A percentile compares a stretch with the other conserved stretches of the same genome.
Conservation (phyloP, 2,888 invertebrate genomes). For the Macropis europaea region DNA sequence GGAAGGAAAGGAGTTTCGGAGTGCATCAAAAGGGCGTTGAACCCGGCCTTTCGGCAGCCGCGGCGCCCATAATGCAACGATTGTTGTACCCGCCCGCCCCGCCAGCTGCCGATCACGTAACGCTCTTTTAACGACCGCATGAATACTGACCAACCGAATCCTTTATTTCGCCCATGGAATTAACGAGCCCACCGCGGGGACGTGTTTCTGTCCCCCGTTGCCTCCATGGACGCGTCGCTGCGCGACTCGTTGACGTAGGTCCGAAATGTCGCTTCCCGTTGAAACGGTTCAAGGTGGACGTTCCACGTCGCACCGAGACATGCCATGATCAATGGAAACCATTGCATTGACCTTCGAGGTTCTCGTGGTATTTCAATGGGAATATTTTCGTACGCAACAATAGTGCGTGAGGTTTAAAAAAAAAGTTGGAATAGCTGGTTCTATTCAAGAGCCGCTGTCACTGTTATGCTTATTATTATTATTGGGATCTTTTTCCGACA, state of each 20-base stretch:
- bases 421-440: too few relatives aligned
- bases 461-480: slow-evolving; percentile 29
- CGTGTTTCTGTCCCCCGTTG: background rate
- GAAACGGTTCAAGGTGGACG: too few relatives aligned
- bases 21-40: slow-evolving; percentile 79
- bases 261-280: slow-evolving; percentile 45
- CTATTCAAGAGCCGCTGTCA: background rate
- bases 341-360: too few relatives aligned
- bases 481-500: slow-evolving; percentile 54
- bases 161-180: slow-evolving; percentile 30
- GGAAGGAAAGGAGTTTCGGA: slow-evolving; percentile 75
- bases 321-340: too few relatives aligned
- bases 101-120: slow-evolving; percentile 43
- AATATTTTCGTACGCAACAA: too few relatives aligned
- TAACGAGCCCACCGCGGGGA: slow-evolving; percentile 13
- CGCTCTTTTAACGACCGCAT: slow-evolving; percentile 37
- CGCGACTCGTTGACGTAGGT: slow-evolving; percentile 59
- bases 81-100: slow-evolving; percentile 47
- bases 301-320: too few relatives aligned
- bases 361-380: too few relatives aligned
- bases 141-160: slow-evolving; percentile 36
- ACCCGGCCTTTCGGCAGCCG: slow-evolving; percentile 73
- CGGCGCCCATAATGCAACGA: slow-evolving; percentile 67
- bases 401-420: too few relatives aligned
- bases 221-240: background rate